Evolutionary conservation across 2,888 invertebrate genomes (phyloP).

Genomic region (Lepeophtheirus nordmannii): DNA sequence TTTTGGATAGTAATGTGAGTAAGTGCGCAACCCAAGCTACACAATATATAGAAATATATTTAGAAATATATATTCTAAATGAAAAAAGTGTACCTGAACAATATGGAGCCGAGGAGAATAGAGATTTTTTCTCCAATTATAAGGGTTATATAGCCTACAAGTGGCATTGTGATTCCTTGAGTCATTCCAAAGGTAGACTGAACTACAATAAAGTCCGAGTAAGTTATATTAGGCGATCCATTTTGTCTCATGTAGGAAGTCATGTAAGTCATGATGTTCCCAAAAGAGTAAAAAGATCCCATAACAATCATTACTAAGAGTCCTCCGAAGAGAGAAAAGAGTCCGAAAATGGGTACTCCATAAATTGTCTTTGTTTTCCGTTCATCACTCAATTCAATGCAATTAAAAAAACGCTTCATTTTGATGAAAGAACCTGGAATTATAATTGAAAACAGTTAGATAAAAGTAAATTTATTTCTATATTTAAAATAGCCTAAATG

Average conservation of each 20-base stretch:
- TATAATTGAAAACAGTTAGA: too few species aligned
- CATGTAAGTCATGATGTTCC: slow-evolving; percentile 24
- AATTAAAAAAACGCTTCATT: too few species aligned
- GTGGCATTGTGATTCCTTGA: slow-evolving; percentile 15
- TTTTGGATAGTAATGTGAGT: slow-evolving; percentile 19
- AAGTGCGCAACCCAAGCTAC: slow-evolving; percentile 2
- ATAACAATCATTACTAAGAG: slow-evolving; percentile 15
- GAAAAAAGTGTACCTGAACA: slow-evolving; percentile 18
- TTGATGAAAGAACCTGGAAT: too few species aligned
- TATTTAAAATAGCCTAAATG: too few species aligned
- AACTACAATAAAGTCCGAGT: slow-evolving; percentile 22
- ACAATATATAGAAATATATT: background rate
- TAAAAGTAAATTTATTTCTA: too few species aligned
- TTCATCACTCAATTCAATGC: background rate
- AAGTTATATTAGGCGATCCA: slow-evolving; percentile 23
- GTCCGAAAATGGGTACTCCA: slow-evolving; percentile 3
- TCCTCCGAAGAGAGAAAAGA: slow-evolving; percentile 16
- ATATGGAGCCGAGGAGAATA: background rate
- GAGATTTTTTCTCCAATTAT: slow-evolving; percentile 10
- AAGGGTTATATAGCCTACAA: slow-evolving; percentile 12
- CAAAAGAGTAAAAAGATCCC: slow-evolving; percentile 22
- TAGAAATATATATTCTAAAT: background rate
- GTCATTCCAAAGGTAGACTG: slow-evolving; percentile 23
- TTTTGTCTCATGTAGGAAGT: slow-evolving; percentile 23
- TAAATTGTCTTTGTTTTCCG: background rate